Base-by-base conservation (phyloP, 2,888 invertebrate genomes). In the Leucophenga maculata region DNA sequence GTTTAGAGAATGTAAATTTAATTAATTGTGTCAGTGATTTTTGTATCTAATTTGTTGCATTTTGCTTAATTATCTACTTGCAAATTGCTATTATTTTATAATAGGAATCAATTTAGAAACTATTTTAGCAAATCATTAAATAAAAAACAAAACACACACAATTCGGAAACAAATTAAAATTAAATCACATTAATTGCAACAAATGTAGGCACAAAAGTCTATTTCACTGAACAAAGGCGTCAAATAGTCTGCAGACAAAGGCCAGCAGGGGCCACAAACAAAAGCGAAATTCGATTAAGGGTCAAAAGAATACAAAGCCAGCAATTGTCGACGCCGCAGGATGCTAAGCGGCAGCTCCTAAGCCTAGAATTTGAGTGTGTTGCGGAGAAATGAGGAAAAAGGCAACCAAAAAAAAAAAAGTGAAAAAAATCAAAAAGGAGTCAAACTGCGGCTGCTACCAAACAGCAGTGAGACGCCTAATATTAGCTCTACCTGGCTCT, bases 161-260 rank as follows among this genome's bases (percentile, higher is more conserved):
- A 55, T 11, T 22, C 26, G 14, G 14, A 31, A 39, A 48, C 46
- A 22, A 64, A 46, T 46, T 65, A 69, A 82, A 80, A 77, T 64
- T 65, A 69, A 82, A 80, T 77, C 80, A 82, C 78, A 83, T 82
- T 83, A 80, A 80, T 83, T 83, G 80, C 83, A 80, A 80, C 80
- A 83, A 80, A 80, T 80, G 77, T 71, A 67, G 46, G 16, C 76
- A 76, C 70, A 76, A 80, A 66, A 68, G 72, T 39, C 59, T 11
- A 32, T 8, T 39, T 39, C 11, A 6, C 8, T 11, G 72, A 31
- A 54, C 69, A 67, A 68, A 82, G 85, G 85, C 85, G 85, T 86
- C 85, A 85, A 75, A 82, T 81, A 77, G 85, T 86, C 85, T 85
- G 80, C 76, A 77, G 55, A 80, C 81, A 83, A 80, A 73, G 69